These are phyloP conservation scores for Eupleurogrammus muticus DNA, from an alignment of 2,797 vertebrate genomes.

Conservation along the genomic window DNA sequence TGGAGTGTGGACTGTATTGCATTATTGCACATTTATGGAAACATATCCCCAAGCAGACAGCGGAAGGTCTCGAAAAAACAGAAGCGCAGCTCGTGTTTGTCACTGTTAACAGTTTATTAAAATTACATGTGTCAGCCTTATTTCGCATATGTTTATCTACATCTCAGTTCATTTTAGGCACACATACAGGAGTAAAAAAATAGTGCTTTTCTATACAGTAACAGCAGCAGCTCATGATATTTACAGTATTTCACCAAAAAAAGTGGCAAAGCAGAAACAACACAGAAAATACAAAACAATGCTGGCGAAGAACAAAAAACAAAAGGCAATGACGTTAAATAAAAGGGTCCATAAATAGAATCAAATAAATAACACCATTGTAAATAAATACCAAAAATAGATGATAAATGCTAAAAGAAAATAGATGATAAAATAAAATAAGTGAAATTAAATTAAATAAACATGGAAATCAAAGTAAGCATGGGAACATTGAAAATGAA, in stretches of 20 bases:
- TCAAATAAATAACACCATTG: conserved; percentile 53
- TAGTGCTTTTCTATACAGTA: conserved; percentile 19
- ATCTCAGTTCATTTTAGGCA: conserved; percentile 10
- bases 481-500: not conserved
- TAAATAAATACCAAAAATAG: not conserved
- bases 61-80: not conserved
- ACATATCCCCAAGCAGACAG: not conserved
- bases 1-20: not conserved
- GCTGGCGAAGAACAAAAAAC: not conserved
- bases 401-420: not conserved
- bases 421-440: not conserved
- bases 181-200: conserved; percentile 4
- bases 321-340: conserved; percentile 40
- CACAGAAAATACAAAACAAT: not conserved
- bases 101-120: conserved; percentile 44
- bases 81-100: not conserved
- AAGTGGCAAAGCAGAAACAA: not conserved
- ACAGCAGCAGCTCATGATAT: conserved; percentile 14
- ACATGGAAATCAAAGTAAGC: not conserved
- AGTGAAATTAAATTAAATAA: conserved; percentile 7
- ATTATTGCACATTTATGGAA: not conserved
- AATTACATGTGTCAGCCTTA: conserved; percentile 14
- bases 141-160: not conserved
- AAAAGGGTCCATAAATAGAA: conserved; percentile 57
- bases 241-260: not conserved